Percentiles rank a stretch among this genome's conserved stretches.
phyloP scores from a whole-genome alignment of 2,888 invertebrate genomes.

The Diogma glabrata region DNA sequence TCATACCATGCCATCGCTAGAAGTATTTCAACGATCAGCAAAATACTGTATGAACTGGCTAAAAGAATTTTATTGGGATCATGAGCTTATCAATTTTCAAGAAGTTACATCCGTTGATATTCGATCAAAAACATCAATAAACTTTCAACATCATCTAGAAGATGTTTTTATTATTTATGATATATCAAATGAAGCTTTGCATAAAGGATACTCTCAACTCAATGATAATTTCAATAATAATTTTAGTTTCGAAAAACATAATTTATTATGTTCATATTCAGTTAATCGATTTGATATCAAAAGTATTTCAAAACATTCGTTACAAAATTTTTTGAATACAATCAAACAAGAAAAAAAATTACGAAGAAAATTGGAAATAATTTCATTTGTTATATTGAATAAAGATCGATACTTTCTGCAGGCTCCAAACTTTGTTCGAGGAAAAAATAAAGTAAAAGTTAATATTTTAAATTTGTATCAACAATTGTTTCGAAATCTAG shows the following conservation, averaged over 20 bases:
- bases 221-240: slow-evolving; percentile 17
- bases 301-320: neutral
- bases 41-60: slow-evolving; percentile 31
- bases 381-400: neutral
- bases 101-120: slow-evolving; percentile 26
- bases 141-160: slow-evolving; percentile 25
- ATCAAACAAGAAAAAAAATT: neutral
- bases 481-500: slow-evolving; percentile 28
- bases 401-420: neutral
- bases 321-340: neutral
- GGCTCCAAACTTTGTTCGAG: neutral
- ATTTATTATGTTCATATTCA: neutral
- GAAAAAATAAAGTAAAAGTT: neutral
- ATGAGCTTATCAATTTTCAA: slow-evolving; percentile 24
- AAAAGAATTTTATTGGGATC: slow-evolving; percentile 31
- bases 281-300: neutral
- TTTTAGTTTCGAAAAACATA: neutral
- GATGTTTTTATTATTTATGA: slow-evolving; percentile 28
- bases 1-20: slow-evolving; percentile 27
- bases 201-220: slow-evolving; percentile 16
- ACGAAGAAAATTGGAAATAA: neutral
- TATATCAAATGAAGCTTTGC: slow-evolving; percentile 24
- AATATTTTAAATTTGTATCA: slow-evolving; percentile 25
- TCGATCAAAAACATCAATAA: slow-evolving; percentile 23
- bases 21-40: slow-evolving; percentile 27